Conservation (phyloP, 2,888 invertebrate species). For the Herminia tarsipennalis region DNA sequence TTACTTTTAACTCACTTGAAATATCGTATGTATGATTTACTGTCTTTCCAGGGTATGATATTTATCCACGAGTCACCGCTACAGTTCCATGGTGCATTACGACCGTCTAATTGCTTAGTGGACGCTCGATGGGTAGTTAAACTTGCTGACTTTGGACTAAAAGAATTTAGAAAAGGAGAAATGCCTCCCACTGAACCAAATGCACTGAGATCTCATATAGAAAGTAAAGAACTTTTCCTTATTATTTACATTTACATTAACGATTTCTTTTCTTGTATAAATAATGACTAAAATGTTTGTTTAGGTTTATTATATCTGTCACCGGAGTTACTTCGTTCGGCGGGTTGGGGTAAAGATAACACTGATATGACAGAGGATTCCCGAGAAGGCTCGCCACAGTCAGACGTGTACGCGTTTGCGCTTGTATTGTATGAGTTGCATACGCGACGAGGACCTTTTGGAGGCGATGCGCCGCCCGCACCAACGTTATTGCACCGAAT, state of each 20-base stretch:
- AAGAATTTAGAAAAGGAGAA: constrained; percentile 93
- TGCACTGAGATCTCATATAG: constrained; percentile 88
- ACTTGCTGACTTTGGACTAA: constrained; percentile 95
- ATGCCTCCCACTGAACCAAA: constrained; percentile 87
- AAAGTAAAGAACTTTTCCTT: constrained; percentile 84
- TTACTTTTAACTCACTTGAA: constrained; percentile 1
- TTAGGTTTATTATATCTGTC: constrained; percentile 92
- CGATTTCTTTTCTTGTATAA: not conserved
- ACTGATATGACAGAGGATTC: constrained; percentile 60
- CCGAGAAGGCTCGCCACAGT: constrained; percentile 88
- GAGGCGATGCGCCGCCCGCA: constrained; percentile 88
- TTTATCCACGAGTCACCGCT: constrained; percentile 95
- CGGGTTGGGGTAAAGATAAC: constrained; percentile 71
- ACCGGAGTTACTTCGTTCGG: constrained; percentile 89
- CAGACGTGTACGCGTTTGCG: constrained; percentile 94
- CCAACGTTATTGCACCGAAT: constrained; percentile 87
- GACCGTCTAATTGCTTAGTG: constrained; percentile 96
- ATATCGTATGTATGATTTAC: not conserved
- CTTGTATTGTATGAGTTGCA: constrained; percentile 96
- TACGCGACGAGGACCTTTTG: constrained; percentile 94
- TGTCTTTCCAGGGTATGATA: constrained; percentile 90
- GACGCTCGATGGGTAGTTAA: constrained; percentile 98
- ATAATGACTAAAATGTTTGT: no score
- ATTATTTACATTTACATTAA: not conserved
- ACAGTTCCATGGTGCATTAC: constrained; percentile 94